Evolutionary conservation across 1,140 invertebrate genomes (phyloP), one percentile per base, ranked within the genome.

Genomic region (Eueides isabella): DNA sequence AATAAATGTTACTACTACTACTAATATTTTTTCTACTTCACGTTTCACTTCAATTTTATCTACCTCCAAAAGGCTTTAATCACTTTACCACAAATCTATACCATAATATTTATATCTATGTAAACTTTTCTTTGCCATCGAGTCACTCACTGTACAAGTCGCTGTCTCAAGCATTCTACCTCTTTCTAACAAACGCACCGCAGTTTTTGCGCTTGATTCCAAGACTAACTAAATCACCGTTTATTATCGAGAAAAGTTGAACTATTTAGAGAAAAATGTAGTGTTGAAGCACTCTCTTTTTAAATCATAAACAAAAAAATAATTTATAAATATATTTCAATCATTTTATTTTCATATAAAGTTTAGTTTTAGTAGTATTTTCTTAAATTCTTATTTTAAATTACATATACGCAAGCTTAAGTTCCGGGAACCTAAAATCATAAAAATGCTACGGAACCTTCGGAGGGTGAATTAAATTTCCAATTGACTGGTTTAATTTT

Each of bases 141-240:
- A 55, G 48, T 55, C 23, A 23, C 23, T 55, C 48, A 55, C 48
- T 23, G 48, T 55, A 26, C 48, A 55, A 55, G 44, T 55, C 19
- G 19, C 48, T 55, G 48, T 55, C 48, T 44, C 41, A 44, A 55
- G 19, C 48, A 11, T 11, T 55, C 19, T 55, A 23, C 19, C 48
- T 55, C 48, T 26, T 23, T 55, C 48, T 55, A 55, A 55, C 48
- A 55, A 55, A 55, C 48, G 48, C 48, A 26, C 48, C 48, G 48
- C 48, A 23, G 48, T 55, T 55, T 55, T 55, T 55, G 48, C 23
- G 26, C 48, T 26, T n/a, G 48, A 55, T 55, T 55, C 48, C 48
- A 55, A 55, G 48, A 55, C 23, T 55, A 26, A 23, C 48, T n/a
- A n/a, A n/a, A n/a, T 55, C 9, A 6, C 11, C 48, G 48, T 55